Conservation (phyloP, 2,797 vertebrate species). For the Danio choprae region DNA sequence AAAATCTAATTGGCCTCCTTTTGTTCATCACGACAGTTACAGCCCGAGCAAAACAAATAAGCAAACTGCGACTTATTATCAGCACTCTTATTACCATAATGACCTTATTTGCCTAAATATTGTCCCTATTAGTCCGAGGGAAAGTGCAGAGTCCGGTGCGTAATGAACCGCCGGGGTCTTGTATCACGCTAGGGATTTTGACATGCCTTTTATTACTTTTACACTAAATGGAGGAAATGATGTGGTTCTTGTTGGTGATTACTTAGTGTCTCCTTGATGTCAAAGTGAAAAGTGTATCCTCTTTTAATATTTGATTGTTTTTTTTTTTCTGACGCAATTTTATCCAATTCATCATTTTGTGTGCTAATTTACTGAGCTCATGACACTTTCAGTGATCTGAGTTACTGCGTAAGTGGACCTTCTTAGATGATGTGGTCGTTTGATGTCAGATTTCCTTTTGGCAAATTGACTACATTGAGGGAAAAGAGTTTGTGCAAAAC, state of each 20-base stretch:
- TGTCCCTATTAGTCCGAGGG: conserved; percentile 77
- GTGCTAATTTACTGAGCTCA: conserved; percentile 74
- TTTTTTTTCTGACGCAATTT: conserved; percentile 76
- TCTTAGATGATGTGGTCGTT: conserved; percentile 71
- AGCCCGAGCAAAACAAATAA: conserved; percentile 78
- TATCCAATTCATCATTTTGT: conserved; percentile 83
- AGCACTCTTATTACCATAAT: conserved; percentile 76
- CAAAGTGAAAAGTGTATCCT: conserved; percentile 75
- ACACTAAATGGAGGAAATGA: conserved; percentile 86
- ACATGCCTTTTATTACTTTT: conserved; percentile 82
- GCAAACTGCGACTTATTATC: conserved; percentile 77
- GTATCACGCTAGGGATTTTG: conserved; percentile 68
- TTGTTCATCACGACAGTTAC: conserved; percentile 65
- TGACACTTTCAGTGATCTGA: conserved; percentile 77
- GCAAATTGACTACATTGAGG: conserved; percentile 67
- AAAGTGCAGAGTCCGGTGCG: conserved; percentile 71
- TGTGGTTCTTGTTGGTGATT: conserved; percentile 77
- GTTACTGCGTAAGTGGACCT: conserved; percentile 75
- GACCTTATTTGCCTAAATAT: conserved; percentile 78
- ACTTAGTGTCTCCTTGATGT: conserved; percentile 79
- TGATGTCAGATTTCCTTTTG: conserved; percentile 76
- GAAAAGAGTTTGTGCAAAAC: conserved; percentile 63
- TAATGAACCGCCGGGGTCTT: conserved; percentile 76
- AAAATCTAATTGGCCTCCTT: conserved; percentile 66
- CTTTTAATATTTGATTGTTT: conserved; percentile 88